phyloP scores from a whole-genome alignment of 2,113 vertebrate species.

The Poeciliopsis prolifica region DNA sequence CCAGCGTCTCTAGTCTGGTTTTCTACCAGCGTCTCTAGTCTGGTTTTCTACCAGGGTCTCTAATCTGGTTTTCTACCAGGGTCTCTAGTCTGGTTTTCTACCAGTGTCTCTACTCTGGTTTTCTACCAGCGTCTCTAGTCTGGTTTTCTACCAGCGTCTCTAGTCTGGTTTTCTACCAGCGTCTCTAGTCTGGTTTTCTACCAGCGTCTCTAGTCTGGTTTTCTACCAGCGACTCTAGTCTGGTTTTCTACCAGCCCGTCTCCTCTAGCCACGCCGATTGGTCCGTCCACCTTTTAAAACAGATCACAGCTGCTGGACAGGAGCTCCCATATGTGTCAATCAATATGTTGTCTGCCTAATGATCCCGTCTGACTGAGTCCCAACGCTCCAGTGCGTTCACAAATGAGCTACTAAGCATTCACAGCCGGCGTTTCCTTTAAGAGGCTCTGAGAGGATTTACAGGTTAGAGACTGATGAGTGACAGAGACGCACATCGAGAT shows the following conservation, averaged over 20 bases:
- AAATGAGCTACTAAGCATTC: slow-evolving; percentile 37
- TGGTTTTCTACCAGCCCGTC: background rate
- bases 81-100: too few species aligned
- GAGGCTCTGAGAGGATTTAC: slow-evolving; percentile 25
- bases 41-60: too few species aligned
- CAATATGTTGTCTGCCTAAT: slow-evolving; percentile 58
- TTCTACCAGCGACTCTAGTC: too few species aligned
- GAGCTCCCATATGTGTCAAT: slow-evolving; percentile 63
- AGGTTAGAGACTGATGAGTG: slow-evolving; percentile 28
- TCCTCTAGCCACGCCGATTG: slow-evolving; percentile 18
- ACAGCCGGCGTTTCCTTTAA: slow-evolving; percentile 13
- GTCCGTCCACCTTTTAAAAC: slow-evolving; percentile 29
- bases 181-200: too few species aligned
- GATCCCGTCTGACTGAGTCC: slow-evolving; percentile 48
- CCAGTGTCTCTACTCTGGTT: too few species aligned
- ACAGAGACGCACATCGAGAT: slow-evolving; percentile 8
- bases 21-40: too few species aligned
- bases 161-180: too few species aligned
- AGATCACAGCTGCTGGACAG: slow-evolving; percentile 62
- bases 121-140: too few species aligned
- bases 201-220: too few species aligned
- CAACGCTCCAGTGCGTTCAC: slow-evolving; percentile 22
- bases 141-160: too few species aligned
- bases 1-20: too few species aligned
- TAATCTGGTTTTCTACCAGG: too few species aligned